A percentile compares a stretch with the other conserved stretches of the same genome.
phyloP scores from a whole-genome alignment of 2,113 vertebrate species.

The Tringa solitaria region DNA sequence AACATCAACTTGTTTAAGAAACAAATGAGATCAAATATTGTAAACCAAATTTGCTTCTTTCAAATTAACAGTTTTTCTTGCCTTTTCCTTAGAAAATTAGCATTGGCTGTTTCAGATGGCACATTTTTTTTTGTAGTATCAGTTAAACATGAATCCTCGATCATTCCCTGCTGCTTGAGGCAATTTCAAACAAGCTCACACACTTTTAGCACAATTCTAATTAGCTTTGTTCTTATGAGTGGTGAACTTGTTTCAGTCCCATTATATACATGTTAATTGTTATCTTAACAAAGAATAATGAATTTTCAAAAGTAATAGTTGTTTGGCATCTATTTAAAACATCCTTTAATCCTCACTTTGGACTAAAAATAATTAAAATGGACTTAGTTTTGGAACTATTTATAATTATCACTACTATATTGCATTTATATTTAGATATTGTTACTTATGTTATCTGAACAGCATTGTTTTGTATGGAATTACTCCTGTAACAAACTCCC shows the following conservation, averaged over 20 bases:
- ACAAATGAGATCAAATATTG: neutral
- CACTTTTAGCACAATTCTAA: neutral
- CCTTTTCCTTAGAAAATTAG: neutral
- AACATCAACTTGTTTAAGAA: neutral
- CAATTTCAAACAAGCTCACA: slow-evolving; percentile 34
- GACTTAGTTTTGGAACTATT: neutral
- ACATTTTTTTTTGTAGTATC: neutral
- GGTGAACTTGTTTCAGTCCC: slow-evolving; percentile 33
- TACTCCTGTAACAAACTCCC: neutral
- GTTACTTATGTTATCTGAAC: neutral
- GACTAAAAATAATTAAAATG: neutral
- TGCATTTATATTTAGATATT: neutral
- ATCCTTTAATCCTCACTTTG: neutral
- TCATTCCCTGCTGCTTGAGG: slow-evolving; percentile 38
- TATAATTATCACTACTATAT: neutral
- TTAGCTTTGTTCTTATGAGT: slow-evolving; percentile 43
- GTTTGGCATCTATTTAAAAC: neutral
- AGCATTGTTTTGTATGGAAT: neutral
- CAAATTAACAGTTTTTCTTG: neutral
- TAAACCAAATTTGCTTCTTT: neutral
- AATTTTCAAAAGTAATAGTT: neutral
- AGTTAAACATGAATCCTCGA: neutral
- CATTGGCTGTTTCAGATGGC: neutral
- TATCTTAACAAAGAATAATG: slow-evolving; percentile 25
- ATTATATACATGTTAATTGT: slow-evolving; percentile 43